Percentiles rank a stretch among this genome's conserved stretches.
These are phyloP conservation scores for Meiosimyza platycephala DNA, from an alignment of 2,888 invertebrate species.

Conservation along the genomic window DNA sequence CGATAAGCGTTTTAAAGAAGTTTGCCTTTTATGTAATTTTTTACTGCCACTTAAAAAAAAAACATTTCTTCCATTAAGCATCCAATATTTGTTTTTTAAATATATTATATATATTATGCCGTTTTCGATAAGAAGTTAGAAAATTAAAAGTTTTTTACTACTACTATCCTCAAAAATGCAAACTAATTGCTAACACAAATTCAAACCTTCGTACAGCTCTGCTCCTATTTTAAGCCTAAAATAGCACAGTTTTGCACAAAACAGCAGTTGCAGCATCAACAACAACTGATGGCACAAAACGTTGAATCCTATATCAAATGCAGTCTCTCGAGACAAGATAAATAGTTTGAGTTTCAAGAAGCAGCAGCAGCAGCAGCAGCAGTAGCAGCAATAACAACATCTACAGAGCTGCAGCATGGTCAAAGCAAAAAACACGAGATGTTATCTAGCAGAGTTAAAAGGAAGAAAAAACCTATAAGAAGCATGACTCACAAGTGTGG, in stretches of 20 bases:
- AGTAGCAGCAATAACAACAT: conserved; percentile 9
- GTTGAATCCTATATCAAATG: conserved; percentile 14
- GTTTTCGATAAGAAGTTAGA: too few species aligned
- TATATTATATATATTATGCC: too few species aligned
- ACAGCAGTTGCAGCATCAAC: conserved; percentile 17
- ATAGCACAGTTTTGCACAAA: not conserved
- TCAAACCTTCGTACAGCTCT: conserved; percentile 13
- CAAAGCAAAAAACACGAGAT: not conserved
- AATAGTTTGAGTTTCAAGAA: conserved; percentile 21
- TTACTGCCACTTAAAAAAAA: too few species aligned
- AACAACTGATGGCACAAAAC: conserved; percentile 5
- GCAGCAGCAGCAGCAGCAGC: conserved; percentile 4
- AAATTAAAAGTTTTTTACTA: too few species aligned
- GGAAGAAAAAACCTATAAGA: not conserved
- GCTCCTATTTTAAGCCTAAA: not conserved
- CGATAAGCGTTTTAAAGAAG: too few species aligned
- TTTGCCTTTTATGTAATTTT: too few species aligned
- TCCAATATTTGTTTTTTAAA: too few species aligned
- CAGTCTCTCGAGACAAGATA: conserved; percentile 29
- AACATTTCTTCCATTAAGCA: too few species aligned
- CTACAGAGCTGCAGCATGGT: not conserved
- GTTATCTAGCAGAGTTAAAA: not conserved
- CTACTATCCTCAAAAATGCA: too few species aligned
- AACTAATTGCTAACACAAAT: not conserved
- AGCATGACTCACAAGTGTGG: conserved; percentile 20